Conservation (phyloP, 2,888 invertebrate genomes). For the Cryptocheilus praepositus region DNA sequence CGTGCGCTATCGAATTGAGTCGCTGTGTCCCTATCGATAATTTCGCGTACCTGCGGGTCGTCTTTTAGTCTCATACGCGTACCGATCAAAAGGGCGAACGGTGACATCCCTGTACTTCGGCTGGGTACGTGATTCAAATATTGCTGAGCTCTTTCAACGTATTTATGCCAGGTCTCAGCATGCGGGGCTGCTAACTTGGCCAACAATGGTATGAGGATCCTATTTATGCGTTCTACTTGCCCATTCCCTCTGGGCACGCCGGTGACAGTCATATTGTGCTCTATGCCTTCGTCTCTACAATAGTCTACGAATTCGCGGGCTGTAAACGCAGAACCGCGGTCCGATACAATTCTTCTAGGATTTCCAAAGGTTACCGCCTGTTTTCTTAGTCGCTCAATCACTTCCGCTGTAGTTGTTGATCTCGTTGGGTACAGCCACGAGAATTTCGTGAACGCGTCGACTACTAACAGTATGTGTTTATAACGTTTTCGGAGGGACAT, state of each 20-base stretch:
- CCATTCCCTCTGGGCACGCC: slow-evolving; percentile 10
- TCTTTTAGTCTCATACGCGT: neutral
- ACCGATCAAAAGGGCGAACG: slow-evolving; percentile 7
- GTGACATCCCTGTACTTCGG: neutral
- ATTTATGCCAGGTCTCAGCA: neutral
- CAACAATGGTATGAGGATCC: slow-evolving; percentile 14
- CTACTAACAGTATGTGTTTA: neutral
- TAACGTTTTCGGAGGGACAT: neutral
- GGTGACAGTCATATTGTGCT: neutral
- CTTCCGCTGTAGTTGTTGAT: neutral
- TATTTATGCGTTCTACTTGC: slow-evolving; percentile 11
- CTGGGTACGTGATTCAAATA: neutral
- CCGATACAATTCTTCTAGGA: neutral
- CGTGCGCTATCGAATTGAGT: neutral
- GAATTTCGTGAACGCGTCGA: neutral
- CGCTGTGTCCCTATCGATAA: slow-evolving; percentile 6
- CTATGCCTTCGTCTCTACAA: neutral
- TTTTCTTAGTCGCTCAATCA: neutral
- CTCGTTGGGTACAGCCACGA: neutral
- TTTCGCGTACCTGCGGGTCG: neutral
- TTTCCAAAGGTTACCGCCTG: slow-evolving; percentile 12
- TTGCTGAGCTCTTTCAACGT: neutral
- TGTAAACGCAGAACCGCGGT: slow-evolving; percentile 11
- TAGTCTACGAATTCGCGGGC: neutral
- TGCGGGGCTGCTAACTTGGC: slow-evolving; percentile 9